Base-by-base conservation (phyloP, 2,797 vertebrate genomes). In the Phrynocephalus guinanensis region DNA sequence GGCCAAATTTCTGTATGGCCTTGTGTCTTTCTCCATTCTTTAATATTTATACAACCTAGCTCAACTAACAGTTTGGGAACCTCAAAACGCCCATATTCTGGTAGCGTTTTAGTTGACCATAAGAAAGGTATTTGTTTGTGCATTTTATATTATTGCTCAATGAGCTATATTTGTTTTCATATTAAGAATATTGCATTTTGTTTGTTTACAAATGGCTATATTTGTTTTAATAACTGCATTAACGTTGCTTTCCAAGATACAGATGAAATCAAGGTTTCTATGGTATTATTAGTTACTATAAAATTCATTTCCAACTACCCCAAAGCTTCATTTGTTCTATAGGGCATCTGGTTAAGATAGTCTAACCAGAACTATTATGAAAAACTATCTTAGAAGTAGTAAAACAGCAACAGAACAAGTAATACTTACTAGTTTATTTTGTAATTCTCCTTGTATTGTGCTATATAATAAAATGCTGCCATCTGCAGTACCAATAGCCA, bases 381-480 rank as follows among this genome's bases (percentile, higher is more conserved):
- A 33, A 71, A 83, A 20, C 5, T 44, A 33, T 71, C 18, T 33
- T 44, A 79, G 44, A 28, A 84, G n/a, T 48, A 1, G 86, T 75
- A 20, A 18, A 0, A 28, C 26, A 11, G 83, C 68, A 38, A 48
- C 79, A 63, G 52, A 56, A 9, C 70, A 48, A 2, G 44, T 56
- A 89, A 87, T 94, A 95, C 98, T 97, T 97, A 98, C 98, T 97
- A 99, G 96, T 93, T 98, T 99, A 94, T 98, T 99, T 90, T 99
- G 99, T 92, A 99, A 95, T 20, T 98, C 98, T 95, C 98, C 99
- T 95, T 98, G 99, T 50, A 96, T 96, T 89, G 98, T 97, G 90
- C 98, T 99, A 97, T 99, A 99, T 93, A 99, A 98, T 93, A 99
- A 98, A 93, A 99, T 96, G 44, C 95, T 98, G 93, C 99, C 99